A percentile compares a stretch with the other conserved stretches of the same genome.
Evolutionary conservation across 2,113 vertebrate genomes (phyloP).

Genomic region (Cathartes aura): DNA sequence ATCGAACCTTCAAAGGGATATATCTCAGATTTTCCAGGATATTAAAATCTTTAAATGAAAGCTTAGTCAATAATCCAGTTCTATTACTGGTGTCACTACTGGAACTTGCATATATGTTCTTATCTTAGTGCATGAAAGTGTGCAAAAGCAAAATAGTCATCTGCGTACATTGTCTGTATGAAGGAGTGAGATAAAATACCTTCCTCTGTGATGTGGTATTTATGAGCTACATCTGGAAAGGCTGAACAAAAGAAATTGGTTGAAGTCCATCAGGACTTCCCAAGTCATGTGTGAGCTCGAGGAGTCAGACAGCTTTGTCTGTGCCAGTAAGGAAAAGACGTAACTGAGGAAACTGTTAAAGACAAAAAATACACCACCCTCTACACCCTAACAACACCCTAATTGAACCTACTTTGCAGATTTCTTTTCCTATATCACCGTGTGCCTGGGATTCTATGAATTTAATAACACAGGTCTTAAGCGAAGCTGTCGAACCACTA

Average conservation of each 20-base stretch:
- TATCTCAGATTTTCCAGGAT: not conserved
- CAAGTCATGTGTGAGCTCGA: not conserved
- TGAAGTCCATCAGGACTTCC: not conserved
- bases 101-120: not conserved
- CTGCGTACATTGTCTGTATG: not conserved
- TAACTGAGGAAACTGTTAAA: not conserved
- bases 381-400: not conserved
- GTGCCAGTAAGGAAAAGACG: not conserved
- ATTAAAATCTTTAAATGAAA: not conserved
- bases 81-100: not conserved
- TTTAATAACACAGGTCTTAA: not conserved
- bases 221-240: slow-evolving; percentile 4
- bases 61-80: slow-evolving; percentile 4
- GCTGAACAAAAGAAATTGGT: not conserved
- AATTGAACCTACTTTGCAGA: not conserved
- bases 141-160: not conserved
- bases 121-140: not conserved
- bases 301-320: not conserved
- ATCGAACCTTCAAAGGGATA: not conserved
- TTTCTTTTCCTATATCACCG: not conserved
- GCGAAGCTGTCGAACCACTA: not conserved
- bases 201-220: not conserved
- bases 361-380: not conserved
- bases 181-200: slow-evolving; percentile 9
- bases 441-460: not conserved